Percentiles rank a stretch among this genome's conserved stretches.
Conservation (phyloP, 2,888 invertebrate species). For the Coelopa pilipes region DNA sequence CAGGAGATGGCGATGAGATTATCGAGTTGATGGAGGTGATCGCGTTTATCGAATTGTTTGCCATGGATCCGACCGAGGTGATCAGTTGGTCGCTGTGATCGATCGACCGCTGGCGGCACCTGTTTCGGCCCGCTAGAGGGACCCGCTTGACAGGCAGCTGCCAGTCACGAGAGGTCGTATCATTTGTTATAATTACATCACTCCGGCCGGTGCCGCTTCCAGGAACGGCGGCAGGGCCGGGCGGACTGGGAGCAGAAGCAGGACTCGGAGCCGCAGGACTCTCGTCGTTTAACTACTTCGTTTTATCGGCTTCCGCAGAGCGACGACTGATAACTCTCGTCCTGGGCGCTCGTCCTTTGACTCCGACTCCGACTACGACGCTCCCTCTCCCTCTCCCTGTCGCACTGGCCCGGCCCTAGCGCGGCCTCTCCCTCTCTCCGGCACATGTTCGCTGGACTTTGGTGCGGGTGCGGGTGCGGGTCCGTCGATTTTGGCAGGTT, state of each 20-base stretch:
- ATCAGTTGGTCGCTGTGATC: background rate
- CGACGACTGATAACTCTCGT: background rate
- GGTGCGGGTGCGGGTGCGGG: background rate
- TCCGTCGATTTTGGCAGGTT: conserved; percentile 21
- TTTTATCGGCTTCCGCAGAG: background rate
- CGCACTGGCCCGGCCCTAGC: too few relatives aligned
- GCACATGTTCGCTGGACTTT: background rate
- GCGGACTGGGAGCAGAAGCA: background rate
- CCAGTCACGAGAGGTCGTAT: background rate
- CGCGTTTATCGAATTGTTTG: background rate
- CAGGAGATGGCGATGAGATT: background rate
- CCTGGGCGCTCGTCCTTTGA: background rate
- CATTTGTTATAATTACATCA: conserved; percentile 10
- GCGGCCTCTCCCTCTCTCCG: background rate
- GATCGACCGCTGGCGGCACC: too few relatives aligned
- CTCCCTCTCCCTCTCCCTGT: background rate
- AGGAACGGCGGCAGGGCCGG: too few relatives aligned
- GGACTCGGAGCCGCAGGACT: background rate
- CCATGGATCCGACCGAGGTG: background rate
- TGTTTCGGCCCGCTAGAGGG: too few relatives aligned
- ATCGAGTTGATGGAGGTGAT: background rate
- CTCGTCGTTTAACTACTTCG: background rate
- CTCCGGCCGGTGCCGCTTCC: background rate
- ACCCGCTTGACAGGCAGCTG: conserved; percentile 1
- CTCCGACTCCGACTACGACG: background rate